Base-by-base conservation (phyloP, 2,113 vertebrate genomes). In the Sylvietta virens region DNA sequence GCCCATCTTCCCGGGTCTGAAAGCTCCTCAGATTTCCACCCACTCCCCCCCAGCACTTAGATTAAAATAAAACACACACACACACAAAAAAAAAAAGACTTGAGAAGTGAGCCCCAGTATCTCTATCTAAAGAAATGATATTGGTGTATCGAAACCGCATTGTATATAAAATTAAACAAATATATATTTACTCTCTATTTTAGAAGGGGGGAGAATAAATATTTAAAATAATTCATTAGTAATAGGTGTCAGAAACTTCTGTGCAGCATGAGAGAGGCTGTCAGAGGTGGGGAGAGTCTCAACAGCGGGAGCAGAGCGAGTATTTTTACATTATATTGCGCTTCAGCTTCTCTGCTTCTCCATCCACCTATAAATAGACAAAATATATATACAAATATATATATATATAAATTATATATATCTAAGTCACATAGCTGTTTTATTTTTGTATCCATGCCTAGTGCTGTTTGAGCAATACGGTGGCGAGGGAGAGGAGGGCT, bases 121-220 rank as follows among this genome's bases (percentile, higher is more conserved):
- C 95, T 92, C 65, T 90, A 20, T 30, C 76, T 91, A 94, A 91
- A 96, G 92, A 95, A 67, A 72, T 6, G 96, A 97, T 93, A 96
- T 91, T 97, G 92, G 94, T 97, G 97, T 97, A 92, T 92, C n/a
- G 3, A 94, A 88, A 66, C 69, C 6, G 6, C 89, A 56, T 86
- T 98, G 97, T 98, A 98, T 50, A 98, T 98, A 98, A 97, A 98
- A 98, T 95, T 91, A 97, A 97, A 97, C 97, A 98, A 97, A 98
- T 97, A 97, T 89, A 98, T 96, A 97, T 96, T 96, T 97, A 78
- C 92, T 94, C 97, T 98, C 97, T 98, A 98, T 98, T 98, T 98
- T 98, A 98, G 97, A 94, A 97, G 96, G 91, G 86, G 94, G 89
- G 84, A 92, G 81, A 83, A 94, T 44, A 93, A 95, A 15, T 97